Evolutionary conservation across 2,888 invertebrate species (phyloP).

Genomic region (Priocnemis perturbator): DNA sequence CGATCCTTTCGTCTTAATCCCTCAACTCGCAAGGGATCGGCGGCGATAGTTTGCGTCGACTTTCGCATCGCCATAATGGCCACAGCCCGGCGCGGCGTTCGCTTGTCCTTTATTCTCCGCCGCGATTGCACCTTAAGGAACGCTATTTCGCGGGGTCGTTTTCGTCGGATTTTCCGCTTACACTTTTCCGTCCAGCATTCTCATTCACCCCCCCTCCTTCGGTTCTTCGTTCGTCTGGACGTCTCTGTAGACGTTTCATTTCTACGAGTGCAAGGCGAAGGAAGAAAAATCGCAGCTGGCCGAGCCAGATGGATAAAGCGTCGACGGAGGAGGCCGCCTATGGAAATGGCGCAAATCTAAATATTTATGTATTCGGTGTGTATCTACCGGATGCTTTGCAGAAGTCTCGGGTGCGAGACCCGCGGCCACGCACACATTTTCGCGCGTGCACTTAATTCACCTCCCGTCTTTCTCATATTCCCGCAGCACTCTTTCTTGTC

Average conservation of each 20-base stretch:
- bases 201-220: background rate
- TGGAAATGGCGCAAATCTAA: slow-evolving; percentile 42
- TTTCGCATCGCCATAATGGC: slow-evolving; percentile 6
- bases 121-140: slow-evolving; percentile 38
- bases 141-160: slow-evolving; percentile 38
- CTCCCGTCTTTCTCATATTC: background rate
- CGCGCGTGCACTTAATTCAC: background rate
- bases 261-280: slow-evolving; percentile 21
- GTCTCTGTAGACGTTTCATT: slow-evolving; percentile 31
- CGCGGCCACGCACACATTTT: slow-evolving; percentile 2
- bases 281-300: slow-evolving; percentile 34
- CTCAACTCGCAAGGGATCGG: too few relatives aligned
- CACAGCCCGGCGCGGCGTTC: slow-evolving; percentile 15
- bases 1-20: too few relatives aligned
- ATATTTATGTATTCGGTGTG: slow-evolving; percentile 35
- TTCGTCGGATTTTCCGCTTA: slow-evolving; percentile 36
- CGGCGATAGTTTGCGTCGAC: background rate
- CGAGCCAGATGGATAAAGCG: slow-evolving; percentile 33
- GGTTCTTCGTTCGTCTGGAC: slow-evolving; percentile 8
- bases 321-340: slow-evolving; percentile 19
- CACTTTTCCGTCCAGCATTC: slow-evolving; percentile 10
- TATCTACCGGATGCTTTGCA: slow-evolving; percentile 25
- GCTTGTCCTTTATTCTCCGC: slow-evolving; percentile 16
- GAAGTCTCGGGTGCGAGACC: slow-evolving; percentile 16
- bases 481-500: too few relatives aligned